A percentile compares a stretch with the other conserved stretches of the same genome.
These are phyloP conservation scores for Toxostoma redivivum DNA, from an alignment of 2,113 vertebrate genomes.

Conservation along the genomic window DNA sequence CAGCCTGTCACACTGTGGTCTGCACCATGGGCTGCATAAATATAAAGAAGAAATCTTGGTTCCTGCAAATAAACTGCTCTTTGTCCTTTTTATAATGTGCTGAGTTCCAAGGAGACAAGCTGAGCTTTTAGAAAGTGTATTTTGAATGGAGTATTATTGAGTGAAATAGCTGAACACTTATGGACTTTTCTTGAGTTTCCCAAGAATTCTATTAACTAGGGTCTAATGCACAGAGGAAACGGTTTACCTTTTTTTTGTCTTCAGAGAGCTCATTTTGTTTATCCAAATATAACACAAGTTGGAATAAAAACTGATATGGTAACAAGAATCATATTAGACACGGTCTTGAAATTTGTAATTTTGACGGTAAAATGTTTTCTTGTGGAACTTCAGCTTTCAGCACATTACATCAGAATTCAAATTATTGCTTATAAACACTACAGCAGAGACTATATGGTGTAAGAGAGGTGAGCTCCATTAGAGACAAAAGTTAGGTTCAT, in stretches of 20 bases:
- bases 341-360: neutral
- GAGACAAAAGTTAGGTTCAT: neutral
- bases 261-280: neutral
- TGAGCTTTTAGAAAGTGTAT: neutral
- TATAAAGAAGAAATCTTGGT: rapidly evolving
- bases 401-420: rapidly evolving
- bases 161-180: neutral
- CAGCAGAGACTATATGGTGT: neutral
- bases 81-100: neutral
- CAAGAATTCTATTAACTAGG: neutral
- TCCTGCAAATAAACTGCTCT: neutral
- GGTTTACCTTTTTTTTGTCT: neutral
- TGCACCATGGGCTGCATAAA: neutral
- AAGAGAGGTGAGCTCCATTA: neutral
- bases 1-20: rapidly evolving
- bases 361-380: neutral
- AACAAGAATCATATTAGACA: neutral
- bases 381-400: neutral
- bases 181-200: neutral
- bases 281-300: neutral
- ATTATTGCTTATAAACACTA: neutral
- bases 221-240: neutral
- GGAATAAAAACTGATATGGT: neutral
- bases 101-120: neutral
- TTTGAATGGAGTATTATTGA: neutral